These are phyloP conservation scores for Rhinoraja longicauda DNA, from an alignment of 2,797 vertebrate genomes.

Conservation along the genomic window DNA sequence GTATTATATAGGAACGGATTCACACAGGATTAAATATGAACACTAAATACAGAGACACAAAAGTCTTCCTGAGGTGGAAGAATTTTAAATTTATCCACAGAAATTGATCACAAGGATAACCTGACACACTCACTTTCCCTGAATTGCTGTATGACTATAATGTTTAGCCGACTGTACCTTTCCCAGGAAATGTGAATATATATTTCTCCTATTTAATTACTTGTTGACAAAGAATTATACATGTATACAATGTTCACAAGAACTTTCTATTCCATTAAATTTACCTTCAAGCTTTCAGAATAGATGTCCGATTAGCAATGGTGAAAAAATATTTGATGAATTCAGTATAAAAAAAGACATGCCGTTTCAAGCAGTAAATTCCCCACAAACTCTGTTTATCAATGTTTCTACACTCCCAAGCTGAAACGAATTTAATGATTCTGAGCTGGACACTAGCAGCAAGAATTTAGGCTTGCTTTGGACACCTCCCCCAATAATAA, in stretches of 20 bases:
- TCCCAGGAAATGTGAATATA: not conserved
- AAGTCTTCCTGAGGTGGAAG: not conserved
- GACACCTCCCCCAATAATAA: not conserved
- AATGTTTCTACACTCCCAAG: not conserved
- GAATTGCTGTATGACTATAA: not conserved
- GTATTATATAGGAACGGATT: constrained; percentile 9
- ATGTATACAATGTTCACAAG: not conserved
- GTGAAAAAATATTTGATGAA: not conserved
- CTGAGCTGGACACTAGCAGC: not conserved
- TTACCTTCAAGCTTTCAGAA: not conserved
- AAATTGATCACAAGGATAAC: no score
- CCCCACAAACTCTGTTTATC: not conserved
- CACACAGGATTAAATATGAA: not conserved
- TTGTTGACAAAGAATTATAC: not conserved
- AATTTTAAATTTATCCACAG: not conserved
- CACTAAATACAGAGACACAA: constrained; percentile 22
- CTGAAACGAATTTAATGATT: not conserved
- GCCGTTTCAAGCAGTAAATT: not conserved
- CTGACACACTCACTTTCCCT: not conserved
- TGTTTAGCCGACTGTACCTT: not conserved
- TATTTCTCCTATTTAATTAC: not conserved
- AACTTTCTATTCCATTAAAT: not conserved
- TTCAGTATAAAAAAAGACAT: not conserved
- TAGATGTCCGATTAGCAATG: not conserved
- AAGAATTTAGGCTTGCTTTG: not conserved